A percentile compares a stretch with the other conserved stretches of the same genome.
phyloP scores from a whole-genome alignment of 1,140 invertebrate genomes.

The Eufriesea mexicana region DNA sequence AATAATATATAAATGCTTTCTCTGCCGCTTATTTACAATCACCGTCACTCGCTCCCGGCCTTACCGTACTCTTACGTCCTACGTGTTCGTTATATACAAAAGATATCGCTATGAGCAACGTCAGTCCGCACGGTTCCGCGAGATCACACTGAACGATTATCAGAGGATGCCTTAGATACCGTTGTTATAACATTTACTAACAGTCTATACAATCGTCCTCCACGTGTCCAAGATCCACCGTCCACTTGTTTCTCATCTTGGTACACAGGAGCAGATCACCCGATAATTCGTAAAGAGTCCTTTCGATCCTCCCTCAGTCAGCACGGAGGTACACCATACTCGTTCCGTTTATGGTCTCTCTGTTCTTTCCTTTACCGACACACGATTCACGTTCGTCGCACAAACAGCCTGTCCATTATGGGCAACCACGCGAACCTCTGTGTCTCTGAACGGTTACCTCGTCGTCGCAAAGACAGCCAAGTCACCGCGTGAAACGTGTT shows the following conservation, averaged over 20 bases:
- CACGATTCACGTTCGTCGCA: conserved; percentile 21
- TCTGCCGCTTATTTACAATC: conserved; percentile 64
- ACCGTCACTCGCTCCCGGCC: background rate
- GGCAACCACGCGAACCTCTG: background rate
- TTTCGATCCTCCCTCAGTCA: background rate
- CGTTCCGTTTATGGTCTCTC: background rate
- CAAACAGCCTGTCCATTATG: background rate
- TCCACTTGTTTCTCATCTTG: background rate
- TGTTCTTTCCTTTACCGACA: background rate
- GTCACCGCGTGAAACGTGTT: conserved; percentile 32
- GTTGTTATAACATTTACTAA: conserved; percentile 56
- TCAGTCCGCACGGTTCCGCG: conserved; percentile 37
- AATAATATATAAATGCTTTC: conserved; percentile 73
- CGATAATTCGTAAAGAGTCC: conserved; percentile 8
- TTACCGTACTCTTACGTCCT: conserved; percentile 45
- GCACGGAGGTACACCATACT: background rate
- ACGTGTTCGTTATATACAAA: conserved; percentile 65
- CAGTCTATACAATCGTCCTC: conserved; percentile 42
- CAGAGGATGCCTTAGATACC: conserved; percentile 55
- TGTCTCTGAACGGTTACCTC: background rate
- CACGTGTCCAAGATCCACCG: background rate
- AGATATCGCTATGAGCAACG: conserved; percentile 62
- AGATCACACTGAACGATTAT: conserved; percentile 19
- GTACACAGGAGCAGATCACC: conserved; percentile 24
- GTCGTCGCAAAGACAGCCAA: conserved; percentile 20